Evolutionary conservation across 2,113 vertebrate species (phyloP).

Genomic region (Silurus asotus): DNA sequence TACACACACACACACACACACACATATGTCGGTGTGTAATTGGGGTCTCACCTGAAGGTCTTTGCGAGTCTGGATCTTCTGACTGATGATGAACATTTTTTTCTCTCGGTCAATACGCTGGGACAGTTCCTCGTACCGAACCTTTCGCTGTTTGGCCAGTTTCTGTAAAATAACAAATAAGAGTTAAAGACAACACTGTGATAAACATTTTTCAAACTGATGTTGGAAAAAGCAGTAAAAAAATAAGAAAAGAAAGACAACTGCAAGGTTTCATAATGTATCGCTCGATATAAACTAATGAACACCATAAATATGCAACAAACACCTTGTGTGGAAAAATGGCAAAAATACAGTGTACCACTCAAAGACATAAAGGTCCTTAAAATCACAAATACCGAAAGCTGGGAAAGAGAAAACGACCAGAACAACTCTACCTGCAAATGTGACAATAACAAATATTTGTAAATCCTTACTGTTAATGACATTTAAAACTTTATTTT

Average conservation of each 20-base stretch:
- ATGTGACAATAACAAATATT: neutral
- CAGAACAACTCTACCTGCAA: neutral
- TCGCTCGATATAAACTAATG: neutral
- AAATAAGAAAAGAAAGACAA: no score
- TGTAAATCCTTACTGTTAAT: neutral
- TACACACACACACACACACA: no score
- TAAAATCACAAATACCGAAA: neutral
- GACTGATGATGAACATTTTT: slow-evolving; percentile 85
- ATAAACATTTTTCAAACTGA: no score
- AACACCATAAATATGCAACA: neutral
- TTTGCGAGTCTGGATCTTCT: slow-evolving; percentile 95
- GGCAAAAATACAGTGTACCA: neutral
- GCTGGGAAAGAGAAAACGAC: neutral
- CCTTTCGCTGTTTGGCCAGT: slow-evolving; percentile 78
- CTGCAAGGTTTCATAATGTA: no score
- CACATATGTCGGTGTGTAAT: neutral
- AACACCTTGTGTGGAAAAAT: neutral
- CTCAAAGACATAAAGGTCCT: neutral
- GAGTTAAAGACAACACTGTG: neutral
- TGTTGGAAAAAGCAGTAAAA: no score
- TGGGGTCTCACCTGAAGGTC: slow-evolving; percentile 85
- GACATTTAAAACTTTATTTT: neutral
- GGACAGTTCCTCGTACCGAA: slow-evolving; percentile 82
- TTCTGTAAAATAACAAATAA: slow-evolving; percentile 65
- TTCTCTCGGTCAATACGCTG: slow-evolving; percentile 92